These are phyloP conservation scores for Mus pahari DNA, from an alignment of 2,113 vertebrate genomes.

Conservation along the genomic window DNA sequence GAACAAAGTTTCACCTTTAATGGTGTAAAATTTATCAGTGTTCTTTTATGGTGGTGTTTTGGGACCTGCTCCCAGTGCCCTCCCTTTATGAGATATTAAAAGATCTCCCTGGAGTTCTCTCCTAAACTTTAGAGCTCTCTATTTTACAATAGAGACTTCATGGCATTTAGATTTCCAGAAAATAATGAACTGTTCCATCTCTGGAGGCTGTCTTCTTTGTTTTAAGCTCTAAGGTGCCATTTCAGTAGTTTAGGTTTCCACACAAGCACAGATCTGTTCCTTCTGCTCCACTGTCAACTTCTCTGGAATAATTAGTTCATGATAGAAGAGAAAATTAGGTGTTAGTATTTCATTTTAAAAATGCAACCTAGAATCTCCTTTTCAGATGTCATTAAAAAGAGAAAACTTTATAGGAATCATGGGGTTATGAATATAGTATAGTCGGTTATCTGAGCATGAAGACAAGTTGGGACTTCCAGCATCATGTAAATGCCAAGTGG, in stretches of 20 bases:
- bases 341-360: conserved; percentile 37
- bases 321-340: neutral
- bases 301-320: neutral
- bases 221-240: neutral
- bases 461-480: neutral
- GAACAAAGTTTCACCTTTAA: neutral
- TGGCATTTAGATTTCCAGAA: neutral
- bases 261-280: neutral
- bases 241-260: neutral
- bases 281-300: neutral
- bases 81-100: conserved; percentile 27
- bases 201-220: neutral
- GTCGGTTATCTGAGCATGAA: neutral
- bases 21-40: neutral
- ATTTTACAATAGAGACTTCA: neutral
- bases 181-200: neutral
- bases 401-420: neutral
- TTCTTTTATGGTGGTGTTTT: neutral
- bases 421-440: neutral
- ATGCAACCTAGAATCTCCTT: conserved; percentile 10
- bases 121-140: conserved; percentile 2
- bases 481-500: neutral
- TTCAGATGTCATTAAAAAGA: conserved; percentile 11
- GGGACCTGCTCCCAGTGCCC: neutral
- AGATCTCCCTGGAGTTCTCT: neutral